Base-by-base conservation (phyloP, 2,797 vertebrate species). In the Jordanella pulchra region DNA sequence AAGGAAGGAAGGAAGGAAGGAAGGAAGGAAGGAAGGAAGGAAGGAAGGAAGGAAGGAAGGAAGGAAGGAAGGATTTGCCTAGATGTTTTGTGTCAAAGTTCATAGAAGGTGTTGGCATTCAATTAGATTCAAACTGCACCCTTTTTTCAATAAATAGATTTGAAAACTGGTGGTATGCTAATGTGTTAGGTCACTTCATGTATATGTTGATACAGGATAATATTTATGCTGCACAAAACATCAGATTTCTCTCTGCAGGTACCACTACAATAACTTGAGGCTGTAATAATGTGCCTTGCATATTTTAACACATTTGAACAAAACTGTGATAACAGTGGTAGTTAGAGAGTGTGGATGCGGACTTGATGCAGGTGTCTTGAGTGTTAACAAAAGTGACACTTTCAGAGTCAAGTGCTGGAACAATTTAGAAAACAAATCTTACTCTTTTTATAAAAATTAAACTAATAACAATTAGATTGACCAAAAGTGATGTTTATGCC, bases 231-330 rank as follows among this genome's bases (percentile, higher is more conserved):
- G 18, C 14, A 35, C 30, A 60, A 60, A 60, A 60, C 12, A n/a
- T n/a, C 32, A 35, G 12, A 14, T 28, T 42, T 58, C 21, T 58
- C 32, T 23, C 11, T 61, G 18, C 21, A 39, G 21, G 30, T 17
- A 61, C 35, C 35, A 42, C 35, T 42, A 13, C 23, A 63, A n/a
- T 39, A 63, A 39, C 60, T 42, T 42, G 7, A 13, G 60, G 35
- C 14, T 42, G 32, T 39, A 63, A 63, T 42, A 63, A 63, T 63
- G 60, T 42, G 60, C 42, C 32, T 63, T 63, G 60, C 60, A 63
- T 63, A 63, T 39, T 42, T 63, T 63, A 42, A 4, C 60, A 63
- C 60, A n/a, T 63, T 63, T 63, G 2, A 42, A 13, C 11, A 63
- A 63, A 63, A 63, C 60, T 39, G 60, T 63, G 23, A 63, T 39